Evolutionary conservation across 2,888 invertebrate genomes (phyloP).

Genomic region (Pyrgus malvae): DNA sequence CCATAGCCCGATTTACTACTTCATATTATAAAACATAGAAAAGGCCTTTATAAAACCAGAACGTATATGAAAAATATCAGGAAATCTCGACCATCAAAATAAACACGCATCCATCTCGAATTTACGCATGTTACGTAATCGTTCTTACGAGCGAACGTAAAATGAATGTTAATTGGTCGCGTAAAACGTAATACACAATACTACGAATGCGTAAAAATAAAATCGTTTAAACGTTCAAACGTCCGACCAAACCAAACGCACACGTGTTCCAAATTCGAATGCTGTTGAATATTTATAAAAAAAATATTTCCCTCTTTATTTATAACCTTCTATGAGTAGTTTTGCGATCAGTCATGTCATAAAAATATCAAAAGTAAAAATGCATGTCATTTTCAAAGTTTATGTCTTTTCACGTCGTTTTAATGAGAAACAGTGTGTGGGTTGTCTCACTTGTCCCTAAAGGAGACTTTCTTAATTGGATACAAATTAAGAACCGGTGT

Average conservation of each 20-base stretch:
- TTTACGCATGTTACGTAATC: slow-evolving; percentile 1
- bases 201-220: slow-evolving; percentile 13
- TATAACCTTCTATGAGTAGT: slow-evolving; percentile 18
- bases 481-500: slow-evolving; percentile 18
- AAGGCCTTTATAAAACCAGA: no score
- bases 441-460: background rate
- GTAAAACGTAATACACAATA: slow-evolving; percentile 5
- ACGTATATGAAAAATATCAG: no score
- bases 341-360: slow-evolving; percentile 17
- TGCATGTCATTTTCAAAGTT: slow-evolving; percentile 12
- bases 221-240: slow-evolving; percentile 17
- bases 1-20: no score
- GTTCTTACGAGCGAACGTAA: slow-evolving; percentile 5
- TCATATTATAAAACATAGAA: no score
- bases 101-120: background rate
- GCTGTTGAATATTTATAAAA: slow-evolving; percentile 29
- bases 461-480: slow-evolving; percentile 18
- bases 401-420: slow-evolving; percentile 4
- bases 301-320: slow-evolving; percentile 30
- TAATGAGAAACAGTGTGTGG: slow-evolving; percentile 19
- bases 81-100: no score
- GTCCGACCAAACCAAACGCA: slow-evolving; percentile 12
- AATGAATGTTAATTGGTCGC: slow-evolving; percentile 16
- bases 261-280: slow-evolving; percentile 19
- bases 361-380: slow-evolving; percentile 12